Percentiles rank a stretch among this genome's conserved stretches.
These are phyloP conservation scores for Araneus ventricosus DNA, from an alignment of 1,140 invertebrate species.

Conservation along the genomic window DNA sequence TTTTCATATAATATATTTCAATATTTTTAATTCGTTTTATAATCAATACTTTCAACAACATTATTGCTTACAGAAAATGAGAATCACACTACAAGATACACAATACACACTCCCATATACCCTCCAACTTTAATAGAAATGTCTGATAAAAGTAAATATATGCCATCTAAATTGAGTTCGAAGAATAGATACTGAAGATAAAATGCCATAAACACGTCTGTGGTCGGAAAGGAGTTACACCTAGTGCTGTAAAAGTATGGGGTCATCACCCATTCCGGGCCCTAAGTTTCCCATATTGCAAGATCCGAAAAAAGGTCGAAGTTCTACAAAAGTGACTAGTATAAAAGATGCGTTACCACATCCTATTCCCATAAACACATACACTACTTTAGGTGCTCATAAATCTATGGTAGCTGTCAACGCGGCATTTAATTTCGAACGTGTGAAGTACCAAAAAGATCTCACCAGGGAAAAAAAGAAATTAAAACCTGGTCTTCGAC, in stretches of 20 bases:
- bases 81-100: no score
- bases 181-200: neutral
- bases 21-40: no score
- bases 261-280: neutral
- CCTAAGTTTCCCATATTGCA: neutral
- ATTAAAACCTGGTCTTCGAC: conserved; percentile 11
- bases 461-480: neutral
- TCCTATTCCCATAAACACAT: neutral
- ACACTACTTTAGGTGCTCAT: neutral
- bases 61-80: no score
- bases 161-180: neutral
- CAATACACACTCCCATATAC: neutral
- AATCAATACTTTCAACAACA: no score
- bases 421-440: conserved; percentile 8
- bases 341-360: neutral
- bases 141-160: neutral
- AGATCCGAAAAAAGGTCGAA: conserved; percentile 4
- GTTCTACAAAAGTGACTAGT: neutral
- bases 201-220: neutral
- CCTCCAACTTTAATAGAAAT: neutral
- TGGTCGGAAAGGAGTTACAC: neutral
- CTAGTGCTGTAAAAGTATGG: neutral
- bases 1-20: no score
- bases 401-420: neutral
- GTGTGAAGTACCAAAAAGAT: neutral